Evolutionary conservation across 2,113 vertebrate genomes (phyloP), one percentile per base, ranked within the genome.

Genomic region (Neodontobutis hainanensis): DNA sequence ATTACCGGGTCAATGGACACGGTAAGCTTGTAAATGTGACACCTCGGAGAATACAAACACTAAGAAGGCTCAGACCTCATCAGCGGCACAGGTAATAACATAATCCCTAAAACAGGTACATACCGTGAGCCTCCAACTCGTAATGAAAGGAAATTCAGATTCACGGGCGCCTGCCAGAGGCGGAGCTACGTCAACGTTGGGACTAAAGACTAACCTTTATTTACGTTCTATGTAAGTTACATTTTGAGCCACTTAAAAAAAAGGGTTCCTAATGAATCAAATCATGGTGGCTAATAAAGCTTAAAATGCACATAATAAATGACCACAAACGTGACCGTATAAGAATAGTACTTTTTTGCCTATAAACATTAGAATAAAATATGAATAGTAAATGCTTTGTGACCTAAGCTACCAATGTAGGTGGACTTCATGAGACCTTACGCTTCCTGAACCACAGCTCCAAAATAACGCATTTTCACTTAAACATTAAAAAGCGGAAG

Each of bases 111-210:
- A 9, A 40, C 3, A 53, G 36, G 47, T 65, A 84, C 77, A 49
- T 82, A 87, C 86, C 80, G 59, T 70, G 43, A 48, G 68, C 32
- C 65, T 78, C 52, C 65, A 27, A 70, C 43, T 45, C 47, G 68
- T 44, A 44, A 48, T 46, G 75, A 85, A 92, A 92, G 90, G 93
- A 75, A 91, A 89, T 90, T 55, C 52, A 55, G 52, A 55, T 55
- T 55, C 52, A 55, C 11, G 32, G 52, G 52, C 35, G 34, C 52
- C 11, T 8, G 5, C 6, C 12, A 15, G 34, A 34, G 52, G 52
- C 34, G 11, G 49, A 8, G 49, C 35, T 8, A 38, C 6, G 14
- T 12, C 0, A 40, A 58, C 32, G 56, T 72, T 81, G 76, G 69
- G 60, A 43, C 59, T 12, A 32, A 53, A 45, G 85, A 68, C 55